A percentile compares a stretch with the other conserved stretches of the same genome.
Conservation (phyloP, 1,140 invertebrate genomes). For the Latrodectus geometricus region DNA sequence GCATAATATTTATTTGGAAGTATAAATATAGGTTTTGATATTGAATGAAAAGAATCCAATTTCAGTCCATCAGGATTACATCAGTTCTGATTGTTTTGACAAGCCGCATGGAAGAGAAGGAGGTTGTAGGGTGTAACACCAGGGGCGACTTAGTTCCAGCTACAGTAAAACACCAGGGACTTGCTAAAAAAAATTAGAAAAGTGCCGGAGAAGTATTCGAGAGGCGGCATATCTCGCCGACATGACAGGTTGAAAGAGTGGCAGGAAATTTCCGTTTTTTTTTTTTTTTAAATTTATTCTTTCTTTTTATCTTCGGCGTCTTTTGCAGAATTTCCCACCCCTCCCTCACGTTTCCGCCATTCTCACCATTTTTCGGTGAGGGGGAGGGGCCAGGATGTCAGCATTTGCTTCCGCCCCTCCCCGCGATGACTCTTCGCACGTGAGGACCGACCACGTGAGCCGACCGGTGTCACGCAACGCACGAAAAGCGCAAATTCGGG, state of each 20-base stretch:
- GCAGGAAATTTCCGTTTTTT: constrained; percentile 22
- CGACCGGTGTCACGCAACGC: constrained; percentile 18
- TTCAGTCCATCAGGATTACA: no score
- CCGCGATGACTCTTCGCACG: constrained; percentile 31
- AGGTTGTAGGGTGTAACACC: not conserved
- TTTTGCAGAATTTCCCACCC: not conserved
- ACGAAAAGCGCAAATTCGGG: constrained; percentile 8
- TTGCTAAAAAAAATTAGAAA: not conserved
- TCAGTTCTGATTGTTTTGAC: no score
- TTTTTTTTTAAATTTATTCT: not conserved
- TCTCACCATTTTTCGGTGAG: not conserved
- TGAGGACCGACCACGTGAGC: constrained; percentile 13
- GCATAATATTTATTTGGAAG: no score
- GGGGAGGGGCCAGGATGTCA: constrained; percentile 15
- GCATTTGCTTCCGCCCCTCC: constrained; percentile 4
- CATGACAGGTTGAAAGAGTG: not conserved
- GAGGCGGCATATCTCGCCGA: not conserved
- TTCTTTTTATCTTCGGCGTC: not conserved
- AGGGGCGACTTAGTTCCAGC: constrained; percentile 2
- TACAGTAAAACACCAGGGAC: not conserved
- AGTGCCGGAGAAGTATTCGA: not conserved
- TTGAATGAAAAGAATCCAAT: no score
- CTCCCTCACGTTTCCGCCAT: not conserved
- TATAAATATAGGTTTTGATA: no score
- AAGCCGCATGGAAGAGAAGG: no score